phyloP scores from a whole-genome alignment of 2,888 invertebrate species.

The Periphyllus acericola region DNA sequence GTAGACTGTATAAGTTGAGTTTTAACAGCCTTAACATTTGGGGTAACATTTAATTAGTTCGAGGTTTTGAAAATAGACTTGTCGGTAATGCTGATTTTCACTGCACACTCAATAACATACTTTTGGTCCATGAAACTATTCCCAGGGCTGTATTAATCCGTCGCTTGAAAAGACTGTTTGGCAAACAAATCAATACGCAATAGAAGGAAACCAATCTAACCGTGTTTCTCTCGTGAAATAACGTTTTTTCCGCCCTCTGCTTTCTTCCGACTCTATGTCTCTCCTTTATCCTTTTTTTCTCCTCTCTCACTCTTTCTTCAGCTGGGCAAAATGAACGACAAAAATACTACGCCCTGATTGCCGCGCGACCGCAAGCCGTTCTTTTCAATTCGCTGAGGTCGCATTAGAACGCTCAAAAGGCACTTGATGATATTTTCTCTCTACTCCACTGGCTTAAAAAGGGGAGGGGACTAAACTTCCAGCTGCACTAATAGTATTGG shows the following conservation, averaged over 20 bases:
- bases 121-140: constrained; percentile 40
- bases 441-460: constrained; percentile 19
- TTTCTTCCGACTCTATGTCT: constrained; percentile 27
- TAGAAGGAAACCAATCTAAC: constrained; percentile 57
- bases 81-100: constrained; percentile 3
- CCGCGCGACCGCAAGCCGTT: constrained; percentile 41
- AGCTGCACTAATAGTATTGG: constrained; percentile 42
- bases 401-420: constrained; percentile 56
- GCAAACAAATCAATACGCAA: constrained; percentile 61
- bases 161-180: constrained; percentile 56
- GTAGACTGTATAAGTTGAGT: background rate
- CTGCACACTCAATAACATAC: constrained; percentile 45
- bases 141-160: constrained; percentile 55
- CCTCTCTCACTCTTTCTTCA: constrained; percentile 29
- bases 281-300: constrained; percentile 23
- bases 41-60: constrained; percentile 32
- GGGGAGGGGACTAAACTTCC: constrained; percentile 8
- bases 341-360: constrained; percentile 54
- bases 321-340: constrained; percentile 47
- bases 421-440: constrained; percentile 58
- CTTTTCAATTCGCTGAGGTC: constrained; percentile 55
- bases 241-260: constrained; percentile 55
- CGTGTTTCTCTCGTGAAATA: constrained; percentile 54
- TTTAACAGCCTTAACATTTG: background rate
- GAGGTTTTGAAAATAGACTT: constrained; percentile 42